Evolutionary conservation across 2,888 invertebrate genomes (phyloP).

Genomic region (Harpagoxenus sublaevis): DNA sequence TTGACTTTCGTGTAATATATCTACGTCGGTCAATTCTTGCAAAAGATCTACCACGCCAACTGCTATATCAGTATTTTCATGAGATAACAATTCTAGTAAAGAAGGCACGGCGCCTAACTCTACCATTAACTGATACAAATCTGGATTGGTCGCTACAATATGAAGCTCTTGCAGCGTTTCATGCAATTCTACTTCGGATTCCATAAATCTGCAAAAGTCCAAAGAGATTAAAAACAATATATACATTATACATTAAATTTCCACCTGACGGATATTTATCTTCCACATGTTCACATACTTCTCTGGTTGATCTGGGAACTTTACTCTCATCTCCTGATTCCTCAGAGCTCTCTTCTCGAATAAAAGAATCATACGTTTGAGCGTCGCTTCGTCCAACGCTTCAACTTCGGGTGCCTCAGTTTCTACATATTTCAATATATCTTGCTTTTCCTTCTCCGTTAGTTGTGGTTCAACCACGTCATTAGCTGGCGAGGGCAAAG

Average conservation of each 20-base stretch:
- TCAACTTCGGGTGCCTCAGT: conserved; percentile 94
- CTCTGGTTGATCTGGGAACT: conserved; percentile 98
- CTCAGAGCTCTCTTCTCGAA: conserved; percentile 98
- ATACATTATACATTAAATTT: neutral
- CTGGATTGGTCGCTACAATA: conserved; percentile 97
- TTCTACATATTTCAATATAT: conserved; percentile 94
- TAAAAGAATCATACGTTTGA: conserved; percentile 95
- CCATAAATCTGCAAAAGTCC: conserved; percentile 92
- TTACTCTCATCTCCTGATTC: conserved; percentile 99
- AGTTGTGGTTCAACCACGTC: conserved; percentile 88
- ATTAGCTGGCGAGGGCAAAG: conserved; percentile 88
- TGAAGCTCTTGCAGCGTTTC: conserved; percentile 96
- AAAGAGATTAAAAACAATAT: neutral
- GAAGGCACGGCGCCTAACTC: conserved; percentile 96
- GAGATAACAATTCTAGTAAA: conserved; percentile 96
- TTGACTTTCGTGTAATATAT: conserved; percentile 97
- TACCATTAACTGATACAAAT: conserved; percentile 96
- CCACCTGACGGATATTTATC: neutral
- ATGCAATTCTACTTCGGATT: conserved; percentile 98
- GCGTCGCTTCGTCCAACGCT: conserved; percentile 93
- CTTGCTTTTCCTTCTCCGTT: conserved; percentile 92
- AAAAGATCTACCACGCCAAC: conserved; percentile 91
- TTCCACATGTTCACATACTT: conserved; percentile 87
- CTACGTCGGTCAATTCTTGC: conserved; percentile 98
- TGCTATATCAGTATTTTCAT: conserved; percentile 98